Conservation (phyloP, 2,888 invertebrate genomes). For the Agriopis aurantiaria region DNA sequence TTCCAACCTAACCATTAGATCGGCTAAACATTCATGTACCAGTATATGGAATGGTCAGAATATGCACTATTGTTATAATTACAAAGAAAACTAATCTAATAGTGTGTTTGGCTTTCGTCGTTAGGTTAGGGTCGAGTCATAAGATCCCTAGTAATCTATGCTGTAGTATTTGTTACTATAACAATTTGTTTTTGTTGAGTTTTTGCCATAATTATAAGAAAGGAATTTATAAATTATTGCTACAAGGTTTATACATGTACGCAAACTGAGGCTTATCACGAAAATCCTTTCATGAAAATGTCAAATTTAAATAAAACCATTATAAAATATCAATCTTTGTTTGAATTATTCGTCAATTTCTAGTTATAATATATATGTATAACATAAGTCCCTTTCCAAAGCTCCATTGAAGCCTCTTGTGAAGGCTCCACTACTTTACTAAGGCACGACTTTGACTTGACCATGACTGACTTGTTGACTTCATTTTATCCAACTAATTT, state of each 20-base stretch:
- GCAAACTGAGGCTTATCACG: slow-evolving; percentile 84
- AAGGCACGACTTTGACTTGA: no score
- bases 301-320: slow-evolving; percentile 84
- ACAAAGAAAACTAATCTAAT: slow-evolving; percentile 65
- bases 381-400: no score
- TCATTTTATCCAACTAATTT: no score
- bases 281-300: slow-evolving; percentile 83
- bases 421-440: no score
- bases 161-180: slow-evolving; percentile 77
- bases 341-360: slow-evolving; percentile 30
- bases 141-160: slow-evolving; percentile 70
- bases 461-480: no score
- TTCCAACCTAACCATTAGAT: slow-evolving; percentile 13
- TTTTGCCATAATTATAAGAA: slow-evolving; percentile 81
- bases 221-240: slow-evolving; percentile 81
- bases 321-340: slow-evolving; percentile 57
- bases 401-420: no score
- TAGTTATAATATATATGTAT: no score
- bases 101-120: slow-evolving; percentile 83
- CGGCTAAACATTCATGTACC: slow-evolving; percentile 12
- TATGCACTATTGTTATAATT: slow-evolving; percentile 45
- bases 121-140: slow-evolving; percentile 80
- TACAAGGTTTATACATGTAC: slow-evolving; percentile 81
- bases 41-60: slow-evolving; percentile 41
- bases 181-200: slow-evolving; percentile 84